Base-by-base conservation (phyloP, 2,888 invertebrate genomes). In the Drosophila basisetae region DNA sequence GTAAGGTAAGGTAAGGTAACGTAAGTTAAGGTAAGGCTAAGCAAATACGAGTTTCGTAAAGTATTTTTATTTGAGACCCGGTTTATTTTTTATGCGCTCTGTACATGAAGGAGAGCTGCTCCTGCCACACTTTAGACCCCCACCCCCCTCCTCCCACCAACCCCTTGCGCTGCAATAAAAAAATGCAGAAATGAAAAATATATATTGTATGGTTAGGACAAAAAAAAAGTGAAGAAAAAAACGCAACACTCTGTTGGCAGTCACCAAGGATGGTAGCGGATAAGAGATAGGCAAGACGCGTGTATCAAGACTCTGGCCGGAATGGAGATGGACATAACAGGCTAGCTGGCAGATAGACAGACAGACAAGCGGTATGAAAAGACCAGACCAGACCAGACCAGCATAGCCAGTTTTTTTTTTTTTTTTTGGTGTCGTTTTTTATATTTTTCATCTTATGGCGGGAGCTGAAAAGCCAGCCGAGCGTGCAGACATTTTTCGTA, bases 361-460 rank as follows among this genome's bases (percentile, higher is more conserved):
- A 74, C 86, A 78, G 82, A 83, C 88, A 83, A 86, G 90, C 87
- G 80, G 82, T 78, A 79, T 37, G 84, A 83, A 80, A 83, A 66
- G 85, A 83, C 91, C 90, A 89, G 92, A 87, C 78, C 72, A 74
- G 86, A 37, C 41, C 58, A 74, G 86, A 83, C 91, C 91, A 89
- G 92, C 90, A 77, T 69, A 82, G 87, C 91, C 80, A 92, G 90
- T 91, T 90, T 89, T 74, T 76, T 74, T 54, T 91, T n/a, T 90
- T 89, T 74, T 76, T 74, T 55, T 56, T 63, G 6, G 39, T 59
- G 28, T n/a, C 68, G 5, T 52, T 62, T 69, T 65, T 60, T 61
- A 47, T 61, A 39, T 41, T 52, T 61, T 31, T 22, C 67, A 41
- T 60, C 59, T 84, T 74, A 62, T 74, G 64, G 74, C 68, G 58